Evolutionary conservation across 2,113 vertebrate genomes (phyloP).

Genomic region (Orycteropus afer): DNA sequence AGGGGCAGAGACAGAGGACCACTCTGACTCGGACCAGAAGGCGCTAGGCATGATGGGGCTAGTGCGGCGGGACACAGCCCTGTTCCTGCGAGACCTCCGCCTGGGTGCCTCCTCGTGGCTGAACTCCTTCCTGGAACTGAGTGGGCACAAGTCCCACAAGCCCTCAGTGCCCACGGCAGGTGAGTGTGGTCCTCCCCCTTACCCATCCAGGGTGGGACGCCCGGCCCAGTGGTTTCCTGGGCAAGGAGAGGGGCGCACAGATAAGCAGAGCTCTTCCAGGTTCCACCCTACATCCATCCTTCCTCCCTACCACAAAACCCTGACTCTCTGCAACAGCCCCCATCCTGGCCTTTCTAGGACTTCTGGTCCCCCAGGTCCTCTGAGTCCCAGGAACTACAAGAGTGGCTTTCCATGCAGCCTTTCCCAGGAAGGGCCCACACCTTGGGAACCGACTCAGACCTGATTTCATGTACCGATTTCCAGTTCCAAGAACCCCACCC

Average conservation of each 20-base stretch:
- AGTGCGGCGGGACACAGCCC: constrained; percentile 89
- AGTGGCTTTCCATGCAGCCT: neutral
- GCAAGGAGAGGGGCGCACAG: neutral
- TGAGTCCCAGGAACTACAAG: neutral
- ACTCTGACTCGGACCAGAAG: constrained; percentile 81
- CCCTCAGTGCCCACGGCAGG: neutral
- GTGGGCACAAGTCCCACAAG: constrained; percentile 57
- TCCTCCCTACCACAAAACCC: neutral
- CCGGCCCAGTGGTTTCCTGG: neutral
- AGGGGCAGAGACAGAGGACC: constrained; percentile 87
- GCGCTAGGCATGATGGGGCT: constrained; percentile 89
- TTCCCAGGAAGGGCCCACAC: neutral
- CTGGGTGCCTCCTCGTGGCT: constrained; percentile 93
- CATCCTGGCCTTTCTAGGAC: neutral
- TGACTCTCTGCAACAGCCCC: neutral
- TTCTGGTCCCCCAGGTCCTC: neutral
- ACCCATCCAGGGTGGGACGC: neutral
- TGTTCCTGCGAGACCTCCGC: constrained; percentile 89
- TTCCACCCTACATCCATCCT: neutral
- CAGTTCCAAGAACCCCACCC: neutral
- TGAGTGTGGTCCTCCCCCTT: neutral
- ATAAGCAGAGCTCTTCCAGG: neutral
- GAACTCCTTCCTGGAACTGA: constrained; percentile 88
- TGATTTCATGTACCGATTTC: neutral
- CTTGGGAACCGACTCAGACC: neutral